Evolutionary conservation across 2,888 invertebrate genomes (phyloP), one percentile per base, ranked within the genome.

Genomic region (Syritta pipiens): DNA sequence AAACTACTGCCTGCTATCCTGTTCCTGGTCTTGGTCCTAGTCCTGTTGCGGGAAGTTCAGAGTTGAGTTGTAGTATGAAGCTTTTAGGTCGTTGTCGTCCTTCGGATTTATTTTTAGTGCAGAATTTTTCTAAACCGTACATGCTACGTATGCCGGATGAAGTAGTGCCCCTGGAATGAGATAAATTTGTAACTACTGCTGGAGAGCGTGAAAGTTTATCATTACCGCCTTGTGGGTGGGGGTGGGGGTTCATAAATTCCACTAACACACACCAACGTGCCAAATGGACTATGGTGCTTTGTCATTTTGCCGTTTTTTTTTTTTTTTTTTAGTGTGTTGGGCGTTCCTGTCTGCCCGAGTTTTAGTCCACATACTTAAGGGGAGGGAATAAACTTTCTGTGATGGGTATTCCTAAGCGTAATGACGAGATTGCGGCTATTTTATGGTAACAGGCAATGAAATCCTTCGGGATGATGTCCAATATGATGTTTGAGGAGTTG

Each of bases 181-280:
- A 71, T 77, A 59, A 71, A 77, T 77, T 51, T 71, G 57, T 65
- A 59, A 59, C 60, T 65, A 26, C 24, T 35, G 22, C 9, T 49
- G 42, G 51, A 22, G 30, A 63, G 57, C 63, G 42, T 71, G 40
- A 65, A 77, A 76, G 71, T 77, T 77, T 77, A 65, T 59, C 63
- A 71, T 77, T 77, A 65, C 20, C 26, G 63, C 55, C 48, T 49
- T 71, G 35, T 46, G 14, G 53, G 40, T 3, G 17, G n/a, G 20
- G 9, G 32, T 46, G 42, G 40, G 4, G 24, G 42, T 32, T 9
- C 19, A 75, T 49, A 49, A 37, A 68, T 63, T 63, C 35, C 10
- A 22, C 44, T 62, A 55, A 44, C 51, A 55, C n/a, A n/a, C n/a
- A n/a, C 55, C 26, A 53, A 17, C 32, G 7, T 30, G 37, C 19